A percentile compares a stretch with the other conserved stretches of the same genome.
Evolutionary conservation across 2,888 invertebrate genomes (phyloP).

Genomic region (Ecdyonurus torrentis): DNA sequence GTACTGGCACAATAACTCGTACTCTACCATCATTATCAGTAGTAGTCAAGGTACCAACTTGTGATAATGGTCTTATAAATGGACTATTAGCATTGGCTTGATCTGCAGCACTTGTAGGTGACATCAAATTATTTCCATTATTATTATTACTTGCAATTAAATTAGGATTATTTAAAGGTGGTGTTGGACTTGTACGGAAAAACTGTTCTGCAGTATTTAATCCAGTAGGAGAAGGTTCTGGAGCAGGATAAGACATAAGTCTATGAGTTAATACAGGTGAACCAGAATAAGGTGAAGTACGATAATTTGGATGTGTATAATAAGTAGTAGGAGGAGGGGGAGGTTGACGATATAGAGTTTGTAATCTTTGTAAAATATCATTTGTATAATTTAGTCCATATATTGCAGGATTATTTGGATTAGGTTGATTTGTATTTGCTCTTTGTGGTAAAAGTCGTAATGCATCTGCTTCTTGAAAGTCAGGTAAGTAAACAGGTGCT

Average conservation of each 20-base stretch:
- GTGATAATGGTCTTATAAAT: conserved; percentile 49
- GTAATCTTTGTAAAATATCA: conserved; percentile 26
- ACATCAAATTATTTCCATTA: conserved; percentile 6
- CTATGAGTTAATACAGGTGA: conserved; percentile 24
- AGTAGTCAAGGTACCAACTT: conserved; percentile 41
- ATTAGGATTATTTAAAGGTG: too few species aligned
- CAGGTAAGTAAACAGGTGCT: conserved; percentile 19
- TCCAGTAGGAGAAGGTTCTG: background rate
- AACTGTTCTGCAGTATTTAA: conserved; percentile 1
- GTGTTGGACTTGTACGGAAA: conserved; percentile 15
- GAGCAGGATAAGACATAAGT: background rate
- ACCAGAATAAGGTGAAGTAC: conserved; percentile 23
- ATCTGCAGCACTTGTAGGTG: conserved; percentile 19
- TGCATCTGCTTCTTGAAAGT: conserved; percentile 20
- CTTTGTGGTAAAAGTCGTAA: conserved; percentile 12
- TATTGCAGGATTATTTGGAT: background rate
- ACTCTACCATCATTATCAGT: conserved; percentile 42
- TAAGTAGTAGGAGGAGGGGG: conserved; percentile 11
- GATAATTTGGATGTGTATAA: conserved; percentile 18
- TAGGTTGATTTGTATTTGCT: background rate
- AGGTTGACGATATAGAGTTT: conserved; percentile 30
- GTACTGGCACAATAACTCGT: conserved; percentile 42
- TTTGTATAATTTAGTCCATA: background rate
- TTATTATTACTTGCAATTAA: conserved; percentile 18
- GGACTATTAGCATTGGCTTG: conserved; percentile 27